Conservation (phyloP, 2,113 vertebrate genomes). For the Chaenogobius annularis region DNA sequence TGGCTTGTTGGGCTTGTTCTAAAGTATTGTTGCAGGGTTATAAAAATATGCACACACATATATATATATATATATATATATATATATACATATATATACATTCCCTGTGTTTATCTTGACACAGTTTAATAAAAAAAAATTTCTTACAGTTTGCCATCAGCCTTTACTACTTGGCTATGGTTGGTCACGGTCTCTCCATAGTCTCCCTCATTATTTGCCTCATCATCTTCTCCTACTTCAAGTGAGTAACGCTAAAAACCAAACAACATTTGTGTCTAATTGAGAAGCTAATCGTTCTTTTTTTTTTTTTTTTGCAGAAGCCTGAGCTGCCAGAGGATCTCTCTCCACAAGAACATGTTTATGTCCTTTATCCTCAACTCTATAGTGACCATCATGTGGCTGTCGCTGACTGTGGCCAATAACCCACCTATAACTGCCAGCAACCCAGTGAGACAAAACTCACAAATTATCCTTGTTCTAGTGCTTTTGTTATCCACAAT, state of each 20-base stretch:
- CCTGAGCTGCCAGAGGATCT: slow-evolving; percentile 82
- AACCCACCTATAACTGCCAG: slow-evolving; percentile 39
- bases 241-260: slow-evolving; percentile 62
- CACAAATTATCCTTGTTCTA: background rate
- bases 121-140: background rate
- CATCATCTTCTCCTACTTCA: slow-evolving; percentile 82
- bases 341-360: slow-evolving; percentile 83
- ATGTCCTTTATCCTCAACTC: slow-evolving; percentile 81
- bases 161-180: slow-evolving; percentile 75
- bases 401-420: slow-evolving; percentile 46
- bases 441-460: slow-evolving; percentile 68
- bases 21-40: too few species aligned
- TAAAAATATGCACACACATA: too few species aligned
- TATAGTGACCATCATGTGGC: slow-evolving; percentile 72
- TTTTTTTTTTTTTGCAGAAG: slow-evolving; percentile 57
- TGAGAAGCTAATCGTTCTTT: background rate
- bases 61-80: too few species aligned
- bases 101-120: background rate
- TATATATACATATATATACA: too few species aligned
- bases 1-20: too few species aligned
- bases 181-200: slow-evolving; percentile 77
- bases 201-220: slow-evolving; percentile 76
- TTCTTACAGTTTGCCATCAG: slow-evolving; percentile 65
- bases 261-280: background rate
- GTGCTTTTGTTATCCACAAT: too few species aligned